Percentiles rank a stretch among this genome's conserved stretches.
Conservation (phyloP, 1,140 invertebrate species). For the Pseudomyrmex pallidus region DNA sequence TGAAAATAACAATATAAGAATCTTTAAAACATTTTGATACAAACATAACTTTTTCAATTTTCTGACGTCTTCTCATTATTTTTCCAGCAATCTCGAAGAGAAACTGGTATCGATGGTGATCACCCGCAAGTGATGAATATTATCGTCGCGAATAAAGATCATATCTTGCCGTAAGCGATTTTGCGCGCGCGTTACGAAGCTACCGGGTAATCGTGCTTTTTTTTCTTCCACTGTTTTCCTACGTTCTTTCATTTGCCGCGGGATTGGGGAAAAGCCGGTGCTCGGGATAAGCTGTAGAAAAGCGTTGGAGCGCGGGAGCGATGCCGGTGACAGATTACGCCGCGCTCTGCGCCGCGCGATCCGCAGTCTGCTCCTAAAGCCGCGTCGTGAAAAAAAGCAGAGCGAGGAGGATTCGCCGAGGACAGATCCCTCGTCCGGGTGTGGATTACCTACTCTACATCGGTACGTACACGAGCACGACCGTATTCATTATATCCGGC, state of each 20-base stretch:
- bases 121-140: slow-evolving; percentile 27
- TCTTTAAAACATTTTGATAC: no score
- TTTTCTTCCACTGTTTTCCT: slow-evolving; percentile 35
- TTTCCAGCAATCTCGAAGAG: slow-evolving; percentile 3
- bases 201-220: not conserved
- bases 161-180: slow-evolving; percentile 11
- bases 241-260: slow-evolving; percentile 67
- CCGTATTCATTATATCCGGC: slow-evolving; percentile 70
- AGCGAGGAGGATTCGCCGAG: slow-evolving; percentile 44
- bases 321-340: slow-evolving; percentile 84
- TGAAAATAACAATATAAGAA: no score
- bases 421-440: slow-evolving; percentile 67
- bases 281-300: slow-evolving; percentile 82
- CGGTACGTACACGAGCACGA: slow-evolving; percentile 72
- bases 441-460: slow-evolving; percentile 69
- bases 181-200: slow-evolving; percentile 41
- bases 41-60: not conserved
- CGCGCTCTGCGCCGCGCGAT: slow-evolving; percentile 63
- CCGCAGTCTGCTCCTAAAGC: slow-evolving; percentile 71
- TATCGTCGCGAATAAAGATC: slow-evolving; percentile 42
- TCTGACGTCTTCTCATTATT: not conserved
- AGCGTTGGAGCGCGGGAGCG: slow-evolving; percentile 76
- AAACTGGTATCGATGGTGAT: slow-evolving; percentile 49
- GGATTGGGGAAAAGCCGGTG: slow-evolving; percentile 82
- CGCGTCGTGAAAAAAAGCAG: slow-evolving; percentile 61